These are phyloP conservation scores for Phoeniculus purpureus DNA, from an alignment of 2,797 vertebrate genomes.

Conservation along the genomic window DNA sequence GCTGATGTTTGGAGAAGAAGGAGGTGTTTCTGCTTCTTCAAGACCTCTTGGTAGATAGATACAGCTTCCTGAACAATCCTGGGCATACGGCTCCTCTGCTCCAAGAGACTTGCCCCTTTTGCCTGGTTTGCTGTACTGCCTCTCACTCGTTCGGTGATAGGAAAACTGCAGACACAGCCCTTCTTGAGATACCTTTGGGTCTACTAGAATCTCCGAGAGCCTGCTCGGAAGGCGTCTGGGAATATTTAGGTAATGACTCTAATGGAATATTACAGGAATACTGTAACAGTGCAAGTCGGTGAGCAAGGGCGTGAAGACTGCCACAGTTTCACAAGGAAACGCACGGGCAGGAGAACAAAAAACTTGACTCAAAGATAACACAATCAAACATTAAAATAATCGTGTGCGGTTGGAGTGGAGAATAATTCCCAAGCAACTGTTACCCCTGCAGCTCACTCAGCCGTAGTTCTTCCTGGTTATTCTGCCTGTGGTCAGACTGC, in stretches of 20 bases:
- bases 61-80: background rate
- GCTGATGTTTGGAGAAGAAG: background rate
- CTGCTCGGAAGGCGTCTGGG: constrained; percentile 22
- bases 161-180: constrained; percentile 6
- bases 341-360: background rate
- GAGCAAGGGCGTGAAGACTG: background rate
- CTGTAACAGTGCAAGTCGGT: constrained; percentile 11
- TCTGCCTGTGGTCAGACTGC: background rate
- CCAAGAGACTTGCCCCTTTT: background rate
- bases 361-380: background rate
- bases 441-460: background rate
- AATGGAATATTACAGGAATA: too few relatives aligned
- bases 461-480: background rate
- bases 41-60: background rate
- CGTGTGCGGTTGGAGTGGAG: background rate
- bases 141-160: background rate
- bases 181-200: constrained; percentile 18
- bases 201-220: constrained; percentile 9
- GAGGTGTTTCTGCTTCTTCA: background rate
- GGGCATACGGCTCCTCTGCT: background rate
- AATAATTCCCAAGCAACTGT: background rate
- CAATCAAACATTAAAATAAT: background rate
- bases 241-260: constrained; percentile 26
- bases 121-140: background rate
- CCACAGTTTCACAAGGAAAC: background rate